phyloP scores from a whole-genome alignment of 2,113 vertebrate genomes.

The Tragulus kanchil region DNA sequence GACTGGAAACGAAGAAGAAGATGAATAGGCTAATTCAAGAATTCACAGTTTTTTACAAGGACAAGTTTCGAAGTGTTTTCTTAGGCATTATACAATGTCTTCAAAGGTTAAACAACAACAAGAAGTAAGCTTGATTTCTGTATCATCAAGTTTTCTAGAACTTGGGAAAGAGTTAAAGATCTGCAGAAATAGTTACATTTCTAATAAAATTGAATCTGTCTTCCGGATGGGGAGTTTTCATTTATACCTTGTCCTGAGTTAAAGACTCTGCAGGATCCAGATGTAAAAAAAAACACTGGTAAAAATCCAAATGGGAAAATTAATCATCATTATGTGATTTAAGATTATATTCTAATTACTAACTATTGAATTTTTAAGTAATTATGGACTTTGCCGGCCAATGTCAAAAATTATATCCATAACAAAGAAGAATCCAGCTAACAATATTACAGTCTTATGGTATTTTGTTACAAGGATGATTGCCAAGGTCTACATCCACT shows the following conservation, averaged over 20 bases:
- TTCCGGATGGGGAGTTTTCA: slow-evolving; percentile 13
- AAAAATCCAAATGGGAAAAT: slow-evolving; percentile 54
- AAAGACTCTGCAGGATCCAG: slow-evolving; percentile 42
- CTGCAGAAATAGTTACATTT: not conserved
- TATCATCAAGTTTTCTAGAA: not conserved
- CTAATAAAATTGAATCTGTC: not conserved
- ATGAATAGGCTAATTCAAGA: not conserved
- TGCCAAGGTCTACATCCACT: not conserved
- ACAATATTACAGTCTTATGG: slow-evolving; percentile 23
- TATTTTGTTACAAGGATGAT: slow-evolving; percentile 17
- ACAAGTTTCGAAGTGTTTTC: slow-evolving; percentile 17
- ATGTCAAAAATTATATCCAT: slow-evolving; percentile 20
- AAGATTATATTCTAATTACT: slow-evolving; percentile 20
- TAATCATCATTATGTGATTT: slow-evolving; percentile 28
- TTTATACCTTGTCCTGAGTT: slow-evolving; percentile 35
- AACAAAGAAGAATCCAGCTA: not conserved
- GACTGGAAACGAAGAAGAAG: not conserved
- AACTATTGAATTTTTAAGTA: slow-evolving; percentile 55
- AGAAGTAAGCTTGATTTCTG: not conserved
- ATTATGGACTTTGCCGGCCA: slow-evolving; percentile 7
- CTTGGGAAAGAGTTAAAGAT: not conserved
- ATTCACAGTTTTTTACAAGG: not conserved
- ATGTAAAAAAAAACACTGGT: slow-evolving; percentile 18
- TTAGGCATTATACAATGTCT: slow-evolving; percentile 10
- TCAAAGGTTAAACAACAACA: not conserved